Evolutionary conservation across 2,888 invertebrate genomes (phyloP), one percentile per base, ranked within the genome.

Genomic region (Aphidius colemani): DNA sequence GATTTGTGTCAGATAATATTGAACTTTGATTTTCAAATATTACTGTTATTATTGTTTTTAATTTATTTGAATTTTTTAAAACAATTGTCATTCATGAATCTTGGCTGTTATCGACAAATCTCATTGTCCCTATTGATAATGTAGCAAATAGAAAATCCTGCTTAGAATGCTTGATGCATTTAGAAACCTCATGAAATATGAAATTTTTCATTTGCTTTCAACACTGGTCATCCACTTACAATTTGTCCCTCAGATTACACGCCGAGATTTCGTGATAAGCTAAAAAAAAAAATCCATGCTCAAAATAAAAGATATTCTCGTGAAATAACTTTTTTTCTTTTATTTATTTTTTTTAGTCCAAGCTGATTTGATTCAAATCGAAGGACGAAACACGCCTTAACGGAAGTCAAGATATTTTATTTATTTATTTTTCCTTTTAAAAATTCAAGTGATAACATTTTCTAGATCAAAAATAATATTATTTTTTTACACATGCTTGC

Each of bases 111-210:
- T 10, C 6, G 39, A 6, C 39, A 30, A 30, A 48, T 65, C 53
- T 64, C 61, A 65, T 63, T 66, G 53, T 66, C 70, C 69, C 70
- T 70, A 75, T 74, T 72, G 72, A 61, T 64, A 65, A 61, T 61
- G 71, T 74, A 74, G 74, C 74, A 76, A 77, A 76, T 74, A 76
- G 72, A 67, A 53, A 72, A 71, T 68, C 77, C 74, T 78, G 78
- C 70, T 63, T 58, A 50, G 71, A 71, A 71, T 71, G 56, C 63
- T 67, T 66, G 70, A 71, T 69, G 65, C 69, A 67, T 63, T 64
- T 49, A 48, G 43, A n/a, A 69, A 72, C 70, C 75, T 77, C 78
- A 76, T 78, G 77, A 78, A 78, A 78, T 78, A 78, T 78, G 75
- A 77, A 78, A 73, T 48, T 48, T 48, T 48, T 13, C 6, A 11